Conservation (phyloP, 2,113 vertebrate species). For the Mugil cephalus region DNA sequence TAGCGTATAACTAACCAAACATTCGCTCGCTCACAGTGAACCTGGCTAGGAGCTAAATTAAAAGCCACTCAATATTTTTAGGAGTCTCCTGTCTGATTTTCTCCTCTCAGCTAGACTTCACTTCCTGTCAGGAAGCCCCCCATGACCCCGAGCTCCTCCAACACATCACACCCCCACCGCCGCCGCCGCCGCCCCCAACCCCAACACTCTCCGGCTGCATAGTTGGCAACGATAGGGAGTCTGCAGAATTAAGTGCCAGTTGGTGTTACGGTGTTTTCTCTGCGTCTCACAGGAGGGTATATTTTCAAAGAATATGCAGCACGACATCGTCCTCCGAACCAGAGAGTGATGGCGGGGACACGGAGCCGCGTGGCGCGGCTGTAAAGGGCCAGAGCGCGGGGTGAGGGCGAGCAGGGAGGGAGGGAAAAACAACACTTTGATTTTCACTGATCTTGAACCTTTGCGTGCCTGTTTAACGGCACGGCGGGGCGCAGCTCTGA, state of each 20-base stretch:
- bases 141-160: slow-evolving; percentile 55
- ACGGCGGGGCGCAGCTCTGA: slow-evolving; percentile 84
- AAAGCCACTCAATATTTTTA: slow-evolving; percentile 89
- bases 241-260: slow-evolving; percentile 96
- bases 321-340: slow-evolving; percentile 87
- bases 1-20: slow-evolving; percentile 60
- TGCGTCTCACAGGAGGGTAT: slow-evolving; percentile 90
- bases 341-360: slow-evolving; percentile 61
- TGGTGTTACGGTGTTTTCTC: slow-evolving; percentile 97
- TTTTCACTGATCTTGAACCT: slow-evolving; percentile 84
- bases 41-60: slow-evolving; percentile 88
- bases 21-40: slow-evolving; percentile 74
- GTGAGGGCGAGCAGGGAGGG: slow-evolving; percentile 46
- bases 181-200: slow-evolving; percentile 53
- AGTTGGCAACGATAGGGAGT: slow-evolving; percentile 90
- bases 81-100: slow-evolving; percentile 83
- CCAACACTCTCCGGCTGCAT: slow-evolving; percentile 84
- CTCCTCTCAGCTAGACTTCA: slow-evolving; percentile 82
- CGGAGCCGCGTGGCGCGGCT: slow-evolving; percentile 78
- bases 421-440: slow-evolving; percentile 86
- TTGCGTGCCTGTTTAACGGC: slow-evolving; percentile 81
- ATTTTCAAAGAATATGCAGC: slow-evolving; percentile 91
- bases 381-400: slow-evolving; percentile 57
- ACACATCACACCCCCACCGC: slow-evolving; percentile 55
- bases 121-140: slow-evolving; percentile 95